phyloP scores from a whole-genome alignment of 2,797 vertebrate species.

The Anolis apletophallus region DNA sequence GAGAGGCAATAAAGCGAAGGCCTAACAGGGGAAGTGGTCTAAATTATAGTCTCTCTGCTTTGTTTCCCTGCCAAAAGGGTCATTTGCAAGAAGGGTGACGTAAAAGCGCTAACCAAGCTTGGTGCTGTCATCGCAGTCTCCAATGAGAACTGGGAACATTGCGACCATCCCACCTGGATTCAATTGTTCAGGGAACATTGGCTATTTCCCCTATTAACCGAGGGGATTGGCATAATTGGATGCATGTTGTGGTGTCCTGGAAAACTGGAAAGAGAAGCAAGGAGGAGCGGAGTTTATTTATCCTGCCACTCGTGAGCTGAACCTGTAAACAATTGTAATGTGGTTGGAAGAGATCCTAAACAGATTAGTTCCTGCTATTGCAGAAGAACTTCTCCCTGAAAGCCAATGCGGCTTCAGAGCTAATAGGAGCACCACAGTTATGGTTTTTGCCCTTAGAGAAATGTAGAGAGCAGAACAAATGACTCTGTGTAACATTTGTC shows the following conservation, averaged over 20 bases:
- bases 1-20: slow-evolving; percentile 6
- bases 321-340: background rate
- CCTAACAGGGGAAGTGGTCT: background rate
- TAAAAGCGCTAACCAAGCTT: background rate
- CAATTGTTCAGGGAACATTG: slow-evolving; percentile 21
- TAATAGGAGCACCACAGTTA: too few species aligned
- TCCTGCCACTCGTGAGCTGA: background rate
- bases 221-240: slow-evolving; percentile 9
- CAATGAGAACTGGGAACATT: background rate
- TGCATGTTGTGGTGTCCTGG: background rate
- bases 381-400: too few species aligned
- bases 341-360: too few species aligned
- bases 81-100: background rate
- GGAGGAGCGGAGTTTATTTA: background rate
- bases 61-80: background rate
- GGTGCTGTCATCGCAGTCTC: slow-evolving; percentile 11
- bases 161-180: background rate
- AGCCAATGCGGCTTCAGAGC: too few species aligned
- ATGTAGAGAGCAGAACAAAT: too few species aligned
- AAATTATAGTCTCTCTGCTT: background rate
- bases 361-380: too few species aligned
- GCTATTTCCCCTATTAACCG: background rate
- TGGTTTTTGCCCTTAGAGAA: too few species aligned
- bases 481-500: too few species aligned
- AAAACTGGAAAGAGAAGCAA: slow-evolving; percentile 14